Percentiles rank a stretch among this genome's conserved stretches.
Conservation (phyloP, 2,888 invertebrate genomes). For the Microplitis deprimator region DNA sequence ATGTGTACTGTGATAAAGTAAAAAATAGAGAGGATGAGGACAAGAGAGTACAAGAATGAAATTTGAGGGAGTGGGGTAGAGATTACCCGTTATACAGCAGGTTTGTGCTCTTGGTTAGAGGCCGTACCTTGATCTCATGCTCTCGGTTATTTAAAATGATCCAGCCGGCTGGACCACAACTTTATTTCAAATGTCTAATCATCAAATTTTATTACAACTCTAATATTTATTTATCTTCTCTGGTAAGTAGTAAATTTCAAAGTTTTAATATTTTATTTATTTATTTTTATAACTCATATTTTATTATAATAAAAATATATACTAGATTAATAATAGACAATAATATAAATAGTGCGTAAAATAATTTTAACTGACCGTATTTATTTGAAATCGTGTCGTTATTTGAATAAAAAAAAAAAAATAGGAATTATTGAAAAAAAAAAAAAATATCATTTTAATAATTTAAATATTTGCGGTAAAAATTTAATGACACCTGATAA, state of each 20-base stretch:
- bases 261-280: too few species aligned
- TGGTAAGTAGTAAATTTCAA: too few species aligned
- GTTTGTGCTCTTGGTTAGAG: conserved; percentile 50
- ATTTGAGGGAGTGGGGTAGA: conserved; percentile 51
- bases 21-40: too few species aligned
- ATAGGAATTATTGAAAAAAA: background rate
- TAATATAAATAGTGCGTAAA: background rate
- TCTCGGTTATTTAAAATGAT: conserved; percentile 59
- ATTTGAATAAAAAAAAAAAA: background rate
- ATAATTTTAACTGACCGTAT: background rate
- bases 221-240: too few species aligned
- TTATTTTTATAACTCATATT: too few species aligned
- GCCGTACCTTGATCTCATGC: conserved; percentile 48
- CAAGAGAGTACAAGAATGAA: conserved; percentile 2
- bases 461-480: too few species aligned
- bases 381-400: background rate
- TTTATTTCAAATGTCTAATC: background rate
- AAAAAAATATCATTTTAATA: background rate
- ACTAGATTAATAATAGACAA: background rate
- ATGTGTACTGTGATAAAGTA: background rate
- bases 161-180: conserved; percentile 49
- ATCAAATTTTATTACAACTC: background rate
- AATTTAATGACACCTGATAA: too few species aligned
- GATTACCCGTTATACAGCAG: conserved; percentile 63
- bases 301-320: background rate